Evolutionary conservation across 2,797 vertebrate species (phyloP).

Genomic region (Poeciliopsis turneri): DNA sequence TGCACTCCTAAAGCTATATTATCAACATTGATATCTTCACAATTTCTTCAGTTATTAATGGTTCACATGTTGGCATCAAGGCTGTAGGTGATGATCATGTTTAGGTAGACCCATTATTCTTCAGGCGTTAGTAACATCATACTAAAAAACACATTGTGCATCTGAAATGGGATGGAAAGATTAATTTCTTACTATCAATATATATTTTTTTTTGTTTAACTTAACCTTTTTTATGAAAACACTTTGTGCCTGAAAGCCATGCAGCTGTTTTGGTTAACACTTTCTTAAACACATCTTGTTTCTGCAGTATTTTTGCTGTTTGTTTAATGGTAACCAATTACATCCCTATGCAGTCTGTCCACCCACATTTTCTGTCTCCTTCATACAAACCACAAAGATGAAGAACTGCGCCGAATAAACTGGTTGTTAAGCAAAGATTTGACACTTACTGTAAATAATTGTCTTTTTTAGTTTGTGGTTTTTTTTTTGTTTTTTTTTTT

Average conservation of each 20-base stretch:
- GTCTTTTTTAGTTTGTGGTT: slow-evolving; percentile 5
- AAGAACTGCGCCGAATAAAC: slow-evolving; percentile 53
- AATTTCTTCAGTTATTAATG: neutral
- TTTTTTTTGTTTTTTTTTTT: slow-evolving; percentile 17
- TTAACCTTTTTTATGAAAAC: slow-evolving; percentile 34
- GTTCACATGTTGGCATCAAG: neutral
- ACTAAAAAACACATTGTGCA: neutral
- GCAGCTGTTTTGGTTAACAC: slow-evolving; percentile 52
- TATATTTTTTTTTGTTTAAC: neutral
- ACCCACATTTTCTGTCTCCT: slow-evolving; percentile 60
- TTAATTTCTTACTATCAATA: slow-evolving; percentile 23
- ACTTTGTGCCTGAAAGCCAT: slow-evolving; percentile 38
- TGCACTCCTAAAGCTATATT: neutral
- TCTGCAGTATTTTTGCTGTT: slow-evolving; percentile 64
- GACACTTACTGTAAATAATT: slow-evolving; percentile 42
- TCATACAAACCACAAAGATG: slow-evolving; percentile 59
- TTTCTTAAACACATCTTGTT: slow-evolving; percentile 47
- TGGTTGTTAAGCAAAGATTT: slow-evolving; percentile 39
- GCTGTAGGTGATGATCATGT: neutral
- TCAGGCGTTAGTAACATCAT: neutral
- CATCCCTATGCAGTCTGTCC: slow-evolving; percentile 52
- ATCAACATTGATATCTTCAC: neutral
- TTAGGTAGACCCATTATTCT: neutral
- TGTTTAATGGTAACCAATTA: slow-evolving; percentile 68
- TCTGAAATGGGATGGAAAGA: slow-evolving; percentile 44